Percentiles rank a stretch among this genome's conserved stretches.
phyloP scores from a whole-genome alignment of 1,140 invertebrate genomes.

The Papilio machaon region DNA sequence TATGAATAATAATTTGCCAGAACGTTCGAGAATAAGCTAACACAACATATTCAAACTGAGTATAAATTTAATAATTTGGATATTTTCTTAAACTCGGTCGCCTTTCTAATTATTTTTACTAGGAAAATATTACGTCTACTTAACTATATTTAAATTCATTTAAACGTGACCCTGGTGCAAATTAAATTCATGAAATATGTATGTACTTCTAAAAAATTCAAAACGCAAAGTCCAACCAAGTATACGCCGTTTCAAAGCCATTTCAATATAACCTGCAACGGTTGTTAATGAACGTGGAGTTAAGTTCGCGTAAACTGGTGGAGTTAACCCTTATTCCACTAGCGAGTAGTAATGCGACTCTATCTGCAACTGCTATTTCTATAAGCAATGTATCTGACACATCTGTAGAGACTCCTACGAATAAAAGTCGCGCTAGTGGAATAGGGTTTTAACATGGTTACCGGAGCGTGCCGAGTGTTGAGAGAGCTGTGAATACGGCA shows the following conservation, averaged over 20 bases:
- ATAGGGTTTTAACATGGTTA: background rate
- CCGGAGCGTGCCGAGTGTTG: constrained; percentile 21
- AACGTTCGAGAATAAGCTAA: background rate
- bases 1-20: background rate
- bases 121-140: background rate
- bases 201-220: constrained; percentile 7
- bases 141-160: background rate
- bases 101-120: background rate
- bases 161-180: constrained; percentile 1
- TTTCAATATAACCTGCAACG: background rate
- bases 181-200: background rate
- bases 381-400: background rate
- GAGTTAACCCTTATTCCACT: background rate
- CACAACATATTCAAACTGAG: background rate
- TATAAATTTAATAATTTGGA: background rate
- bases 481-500: background rate
- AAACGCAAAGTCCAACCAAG: background rate
- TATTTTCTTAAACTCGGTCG: background rate
- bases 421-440: background rate
- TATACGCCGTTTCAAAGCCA: constrained; percentile 1
- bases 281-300: constrained; percentile 9
- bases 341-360: background rate
- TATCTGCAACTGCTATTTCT: background rate
- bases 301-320: background rate
- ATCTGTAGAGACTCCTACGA: background rate